A percentile compares a stretch with the other conserved stretches of the same genome.
phyloP scores from a whole-genome alignment of 2,888 invertebrate species.

The Plutella xylostella region DNA sequence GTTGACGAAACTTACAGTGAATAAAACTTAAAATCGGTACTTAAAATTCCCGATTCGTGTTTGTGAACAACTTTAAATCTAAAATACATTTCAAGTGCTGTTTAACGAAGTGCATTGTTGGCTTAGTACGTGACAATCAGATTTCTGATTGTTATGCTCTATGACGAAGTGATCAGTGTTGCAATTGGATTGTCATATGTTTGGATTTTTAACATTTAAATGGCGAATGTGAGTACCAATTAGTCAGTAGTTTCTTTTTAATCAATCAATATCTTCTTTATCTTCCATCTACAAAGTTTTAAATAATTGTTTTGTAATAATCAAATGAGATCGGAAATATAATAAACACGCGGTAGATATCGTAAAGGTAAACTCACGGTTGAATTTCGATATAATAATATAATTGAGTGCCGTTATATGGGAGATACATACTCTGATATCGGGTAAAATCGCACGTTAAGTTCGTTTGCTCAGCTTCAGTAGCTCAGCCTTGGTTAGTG shows the following conservation, averaged over 20 bases:
- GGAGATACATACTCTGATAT: too few relatives aligned
- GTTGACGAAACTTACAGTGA: constrained; percentile 41
- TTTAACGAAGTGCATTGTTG: constrained; percentile 42
- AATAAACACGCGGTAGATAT: too few relatives aligned
- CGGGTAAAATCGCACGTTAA: too few relatives aligned
- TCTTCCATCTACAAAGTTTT: too few relatives aligned
- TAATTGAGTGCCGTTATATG: too few relatives aligned
- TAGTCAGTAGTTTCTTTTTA: background rate
- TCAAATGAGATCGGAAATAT: too few relatives aligned
- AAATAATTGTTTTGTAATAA: too few relatives aligned
- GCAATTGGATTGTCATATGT: constrained; percentile 49
- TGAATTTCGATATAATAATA: too few relatives aligned
- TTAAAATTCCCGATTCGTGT: constrained; percentile 7
- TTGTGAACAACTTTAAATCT: constrained; percentile 30
- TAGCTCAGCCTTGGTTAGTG: too few relatives aligned
- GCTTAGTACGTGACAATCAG: constrained; percentile 24
- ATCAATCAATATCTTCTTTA: background rate
- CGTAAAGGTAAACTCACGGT: too few relatives aligned
- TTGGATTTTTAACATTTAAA: constrained; percentile 45
- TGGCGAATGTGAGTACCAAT: constrained; percentile 50
- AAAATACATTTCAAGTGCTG: constrained; percentile 26
- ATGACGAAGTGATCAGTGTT: constrained; percentile 50
- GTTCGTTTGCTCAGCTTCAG: too few relatives aligned
- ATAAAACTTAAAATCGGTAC: constrained; percentile 22
- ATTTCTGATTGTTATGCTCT: constrained; percentile 38